Evolutionary conservation across 2,888 invertebrate genomes (phyloP).

Genomic region (Peribatodes rhomboidaria): DNA sequence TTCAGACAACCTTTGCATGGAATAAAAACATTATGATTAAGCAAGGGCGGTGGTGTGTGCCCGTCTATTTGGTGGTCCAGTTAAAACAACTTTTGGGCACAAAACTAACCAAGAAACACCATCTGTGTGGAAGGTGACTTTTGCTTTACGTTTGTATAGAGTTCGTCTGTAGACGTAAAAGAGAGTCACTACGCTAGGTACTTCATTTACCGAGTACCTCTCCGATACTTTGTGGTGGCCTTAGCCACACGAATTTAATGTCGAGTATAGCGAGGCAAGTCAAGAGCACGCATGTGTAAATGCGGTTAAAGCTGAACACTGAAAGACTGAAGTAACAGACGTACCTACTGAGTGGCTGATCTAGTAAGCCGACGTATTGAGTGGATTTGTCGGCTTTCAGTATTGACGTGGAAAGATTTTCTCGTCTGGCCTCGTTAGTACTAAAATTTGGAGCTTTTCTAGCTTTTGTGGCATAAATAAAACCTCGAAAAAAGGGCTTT

Average conservation of each 20-base stretch:
- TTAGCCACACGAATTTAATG: not conserved
- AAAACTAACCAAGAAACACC: too few species aligned
- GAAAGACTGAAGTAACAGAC: constrained; percentile 1
- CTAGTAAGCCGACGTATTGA: constrained; percentile 4
- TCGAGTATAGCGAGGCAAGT: not conserved
- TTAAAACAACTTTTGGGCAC: too few species aligned
- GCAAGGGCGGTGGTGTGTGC: too few species aligned
- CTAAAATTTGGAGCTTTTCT: not conserved
- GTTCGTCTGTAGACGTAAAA: too few species aligned
- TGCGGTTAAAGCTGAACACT: not conserved
- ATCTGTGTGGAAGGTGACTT: too few species aligned
- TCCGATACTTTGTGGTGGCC: not conserved
- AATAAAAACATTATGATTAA: too few species aligned
- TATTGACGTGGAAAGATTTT: constrained; percentile 10
- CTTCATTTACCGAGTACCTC: too few species aligned
- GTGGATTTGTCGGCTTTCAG: constrained; percentile 2
- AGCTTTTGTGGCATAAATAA: too few species aligned
- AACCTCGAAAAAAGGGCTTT: too few species aligned
- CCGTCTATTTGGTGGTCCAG: too few species aligned
- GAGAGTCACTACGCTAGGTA: not conserved
- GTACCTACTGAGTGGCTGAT: constrained; percentile 7
- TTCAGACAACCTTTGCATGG: too few species aligned
- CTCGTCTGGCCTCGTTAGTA: constrained; percentile 2
- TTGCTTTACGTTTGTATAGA: too few species aligned
- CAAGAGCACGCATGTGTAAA: constrained; percentile 5